Evolutionary conservation across 2,113 vertebrate species (phyloP), one percentile per base, ranked within the genome.

Genomic region (Tringa solitaria): DNA sequence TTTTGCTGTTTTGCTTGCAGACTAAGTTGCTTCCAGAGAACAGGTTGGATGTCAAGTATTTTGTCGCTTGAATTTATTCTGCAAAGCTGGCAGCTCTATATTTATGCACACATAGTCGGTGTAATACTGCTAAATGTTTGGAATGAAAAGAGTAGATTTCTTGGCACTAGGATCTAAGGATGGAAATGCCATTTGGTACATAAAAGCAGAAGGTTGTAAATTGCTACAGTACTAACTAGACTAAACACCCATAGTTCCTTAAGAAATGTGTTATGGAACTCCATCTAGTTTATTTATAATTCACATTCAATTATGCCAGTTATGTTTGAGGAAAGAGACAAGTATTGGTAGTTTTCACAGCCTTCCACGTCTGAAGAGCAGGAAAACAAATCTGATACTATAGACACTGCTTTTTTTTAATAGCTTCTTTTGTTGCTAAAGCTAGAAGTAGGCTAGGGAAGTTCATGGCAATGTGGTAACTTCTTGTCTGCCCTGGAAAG

Each of bases 141-240:
- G 61, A 93, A 89, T 76, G 73, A 87, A 84, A 95, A 79, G 46
- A 84, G 28, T 69, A 74, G 70, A 32, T n/a, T 64, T 77, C 39
- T 93, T 97, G 95, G 87, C 89, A 60, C 39, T 75, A 33, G 30
- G 61, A 81, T 95, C 69, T 94, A 84, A 91, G 53, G 22, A 64
- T 89, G 48, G 51, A 93, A 94, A 79, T 93, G 22, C 35, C 45
- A n/a, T 94, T 87, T 84, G 43, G 51, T 81, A 75, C 45, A 32
- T 92, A 78, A 95, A 84, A 94, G 68, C 59, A 63, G 91, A 87
- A 92, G 76, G 80, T n/a, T 94, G 61, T 85, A 74, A 95, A 75
- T 96, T 93, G 60, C 90, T 67, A 19, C 24, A 60, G 74, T 84
- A 37, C 23, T 89, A 90, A 63, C 18, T 70, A 89, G 82, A 92